Evolutionary conservation across 2,888 invertebrate species (phyloP).

Genomic region (Dolichopus griseipennis): DNA sequence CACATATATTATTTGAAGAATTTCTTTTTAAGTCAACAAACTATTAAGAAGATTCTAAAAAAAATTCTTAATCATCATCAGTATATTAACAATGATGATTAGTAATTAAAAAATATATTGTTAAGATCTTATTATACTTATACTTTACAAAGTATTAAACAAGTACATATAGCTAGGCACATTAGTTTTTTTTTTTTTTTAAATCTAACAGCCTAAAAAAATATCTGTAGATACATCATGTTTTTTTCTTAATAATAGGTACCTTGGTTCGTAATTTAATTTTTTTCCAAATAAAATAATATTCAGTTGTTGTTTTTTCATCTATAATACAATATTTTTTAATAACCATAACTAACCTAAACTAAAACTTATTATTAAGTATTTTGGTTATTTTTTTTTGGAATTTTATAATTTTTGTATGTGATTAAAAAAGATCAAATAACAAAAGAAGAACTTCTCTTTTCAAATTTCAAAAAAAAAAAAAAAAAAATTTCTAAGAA

Average conservation of each 20-base stretch:
- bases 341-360: conserved; percentile 4
- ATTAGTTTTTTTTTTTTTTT: background rate
- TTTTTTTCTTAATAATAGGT: too few species aligned
- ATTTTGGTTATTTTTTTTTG: too few species aligned
- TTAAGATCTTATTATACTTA: background rate
- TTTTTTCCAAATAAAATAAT: too few species aligned
- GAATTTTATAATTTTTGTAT: background rate
- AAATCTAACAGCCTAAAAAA: too few species aligned
- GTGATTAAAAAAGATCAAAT: background rate
- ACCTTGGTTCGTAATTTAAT: too few species aligned
- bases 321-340: background rate
- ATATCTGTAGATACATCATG: too few species aligned
- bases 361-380: background rate
- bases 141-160: background rate
- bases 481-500: background rate
- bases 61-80: background rate
- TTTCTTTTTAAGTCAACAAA: background rate
- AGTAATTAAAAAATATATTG: background rate
- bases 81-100: background rate
- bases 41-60: background rate
- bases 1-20: background rate
- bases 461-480: background rate
- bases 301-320: background rate
- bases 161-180: background rate
- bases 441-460: background rate